A percentile compares a stretch with the other conserved stretches of the same genome.
Conservation (phyloP, 2,888 invertebrate genomes). For the Nephrotoma guestfalica region DNA sequence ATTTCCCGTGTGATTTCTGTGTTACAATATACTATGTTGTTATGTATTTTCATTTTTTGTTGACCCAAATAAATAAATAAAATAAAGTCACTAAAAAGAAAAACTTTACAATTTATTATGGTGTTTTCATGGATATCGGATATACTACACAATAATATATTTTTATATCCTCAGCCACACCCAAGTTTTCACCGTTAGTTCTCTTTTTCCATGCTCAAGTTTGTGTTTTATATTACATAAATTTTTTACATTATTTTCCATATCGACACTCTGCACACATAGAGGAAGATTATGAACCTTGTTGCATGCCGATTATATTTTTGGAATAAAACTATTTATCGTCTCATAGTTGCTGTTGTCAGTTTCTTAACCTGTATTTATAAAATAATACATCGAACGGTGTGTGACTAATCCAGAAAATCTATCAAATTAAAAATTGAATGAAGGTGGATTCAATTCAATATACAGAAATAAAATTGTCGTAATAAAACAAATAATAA, state of each 20-base stretch:
- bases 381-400: neutral
- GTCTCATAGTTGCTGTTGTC: neutral
- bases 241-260: neutral
- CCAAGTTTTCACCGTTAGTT: neutral
- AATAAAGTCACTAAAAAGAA: neutral
- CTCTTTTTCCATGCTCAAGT: neutral
- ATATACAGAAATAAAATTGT: neutral
- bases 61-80: neutral
- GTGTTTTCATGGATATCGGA: neutral
- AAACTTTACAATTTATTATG: neutral
- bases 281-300: neutral
- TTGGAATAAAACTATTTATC: neutral
- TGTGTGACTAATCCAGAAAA: neutral
- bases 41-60: neutral
- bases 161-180: neutral
- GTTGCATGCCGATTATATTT: neutral
- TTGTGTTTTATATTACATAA: neutral
- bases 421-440: neutral
- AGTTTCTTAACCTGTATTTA: neutral
- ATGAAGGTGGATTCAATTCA: neutral
- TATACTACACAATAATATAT: neutral
- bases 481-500: neutral
- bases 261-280: neutral
- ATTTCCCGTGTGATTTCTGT: neutral
- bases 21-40: neutral